Evolutionary conservation across 2,113 vertebrate genomes (phyloP).

Genomic region (Ochotona princeps): DNA sequence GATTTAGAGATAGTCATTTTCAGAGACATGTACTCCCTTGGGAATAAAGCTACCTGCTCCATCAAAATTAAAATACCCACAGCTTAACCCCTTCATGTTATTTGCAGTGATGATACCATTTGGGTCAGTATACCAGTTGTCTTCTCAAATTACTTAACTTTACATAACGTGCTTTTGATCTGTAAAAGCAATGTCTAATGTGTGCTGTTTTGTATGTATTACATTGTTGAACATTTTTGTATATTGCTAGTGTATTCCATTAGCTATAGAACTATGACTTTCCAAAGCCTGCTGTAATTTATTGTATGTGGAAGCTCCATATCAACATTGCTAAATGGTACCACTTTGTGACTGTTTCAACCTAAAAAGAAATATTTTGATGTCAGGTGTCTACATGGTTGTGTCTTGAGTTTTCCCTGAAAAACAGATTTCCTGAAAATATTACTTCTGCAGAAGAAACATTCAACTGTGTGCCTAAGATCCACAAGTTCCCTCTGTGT

Average conservation of each 20-base stretch:
- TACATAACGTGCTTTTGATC: background rate
- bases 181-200: background rate
- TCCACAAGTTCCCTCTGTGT: background rate
- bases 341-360: background rate
- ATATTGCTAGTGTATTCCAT: background rate
- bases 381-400: background rate
- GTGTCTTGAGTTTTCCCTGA: background rate
- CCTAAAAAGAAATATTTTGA: background rate
- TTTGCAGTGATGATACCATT: background rate
- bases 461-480: background rate
- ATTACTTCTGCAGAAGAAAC: background rate
- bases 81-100: background rate
- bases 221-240: background rate
- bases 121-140: background rate
- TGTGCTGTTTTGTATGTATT: background rate
- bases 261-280: background rate
- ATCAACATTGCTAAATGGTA: background rate
- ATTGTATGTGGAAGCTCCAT: background rate
- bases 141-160: background rate
- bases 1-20: conserved; percentile 24
- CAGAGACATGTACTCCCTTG: background rate
- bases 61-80: background rate
- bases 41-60: background rate
- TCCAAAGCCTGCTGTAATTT: background rate
- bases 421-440: background rate